These are phyloP conservation scores for Struthio camelus DNA, from an alignment of 2,113 vertebrate species.

Conservation along the genomic window DNA sequence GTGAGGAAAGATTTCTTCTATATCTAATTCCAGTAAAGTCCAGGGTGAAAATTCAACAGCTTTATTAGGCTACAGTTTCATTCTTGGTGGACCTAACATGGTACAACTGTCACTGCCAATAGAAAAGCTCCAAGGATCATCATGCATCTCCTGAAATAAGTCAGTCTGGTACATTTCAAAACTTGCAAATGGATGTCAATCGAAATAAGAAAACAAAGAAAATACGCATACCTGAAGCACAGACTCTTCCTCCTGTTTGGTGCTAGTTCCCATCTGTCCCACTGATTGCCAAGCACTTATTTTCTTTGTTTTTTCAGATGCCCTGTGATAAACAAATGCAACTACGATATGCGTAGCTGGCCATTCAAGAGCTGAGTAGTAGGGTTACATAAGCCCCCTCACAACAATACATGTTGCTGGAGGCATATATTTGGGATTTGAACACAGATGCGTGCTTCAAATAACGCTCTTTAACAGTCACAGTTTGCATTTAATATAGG, in stretches of 20 bases:
- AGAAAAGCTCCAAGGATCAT: neutral
- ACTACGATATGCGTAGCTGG: neutral
- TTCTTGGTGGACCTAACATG: neutral
- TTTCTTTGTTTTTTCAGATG: constrained; percentile 68
- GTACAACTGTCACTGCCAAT: no score
- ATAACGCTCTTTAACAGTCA: neutral
- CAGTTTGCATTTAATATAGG: neutral
- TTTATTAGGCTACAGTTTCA: neutral
- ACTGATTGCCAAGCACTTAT: constrained; percentile 61
- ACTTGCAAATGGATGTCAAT: neutral
- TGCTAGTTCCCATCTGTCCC: constrained; percentile 41
- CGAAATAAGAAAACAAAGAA: neutral
- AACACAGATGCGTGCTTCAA: neutral
- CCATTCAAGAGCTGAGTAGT: neutral
- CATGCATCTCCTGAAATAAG: neutral
- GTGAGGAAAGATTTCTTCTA: neutral
- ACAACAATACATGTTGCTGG: neutral
- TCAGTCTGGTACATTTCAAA: neutral
- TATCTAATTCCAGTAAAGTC: neutral
- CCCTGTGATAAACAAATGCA: constrained; percentile 49
- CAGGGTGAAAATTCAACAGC: neutral
- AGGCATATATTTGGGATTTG: neutral
- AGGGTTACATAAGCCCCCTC: neutral
- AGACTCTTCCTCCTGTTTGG: constrained; percentile 40
- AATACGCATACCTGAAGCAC: constrained; percentile 57